Evolutionary conservation across 2,888 invertebrate genomes (phyloP).

Genomic region (Punctoribates punctum): DNA sequence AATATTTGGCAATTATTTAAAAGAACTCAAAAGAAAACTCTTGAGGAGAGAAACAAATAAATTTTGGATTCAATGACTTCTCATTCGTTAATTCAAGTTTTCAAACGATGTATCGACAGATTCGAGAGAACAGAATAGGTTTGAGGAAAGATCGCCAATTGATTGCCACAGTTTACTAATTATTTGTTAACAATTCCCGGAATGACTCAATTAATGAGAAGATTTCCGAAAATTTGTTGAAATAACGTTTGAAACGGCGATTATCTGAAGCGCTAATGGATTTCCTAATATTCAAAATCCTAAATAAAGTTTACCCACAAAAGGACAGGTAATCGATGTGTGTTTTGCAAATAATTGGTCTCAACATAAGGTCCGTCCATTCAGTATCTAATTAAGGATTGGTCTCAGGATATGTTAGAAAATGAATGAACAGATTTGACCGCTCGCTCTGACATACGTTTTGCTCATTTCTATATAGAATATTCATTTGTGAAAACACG

Average conservation of each 20-base stretch:
- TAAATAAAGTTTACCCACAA: background rate
- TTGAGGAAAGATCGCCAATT: no score
- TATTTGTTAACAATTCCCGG: no score
- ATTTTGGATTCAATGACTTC: no score
- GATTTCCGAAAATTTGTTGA: no score
- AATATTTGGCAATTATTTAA: no score
- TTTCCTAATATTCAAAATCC: background rate
- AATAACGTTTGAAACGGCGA: background rate
- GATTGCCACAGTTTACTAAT: no score
- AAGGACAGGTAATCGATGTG: conserved; percentile 3
- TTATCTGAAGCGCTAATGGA: conserved; percentile 1
- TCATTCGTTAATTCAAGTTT: no score
- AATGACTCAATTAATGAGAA: conserved; percentile 16
- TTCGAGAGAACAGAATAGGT: background rate
- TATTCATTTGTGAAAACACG: background rate
- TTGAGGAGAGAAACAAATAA: no score
- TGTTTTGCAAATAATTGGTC: conserved; percentile 22
- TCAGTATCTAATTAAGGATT: conserved; percentile 16
- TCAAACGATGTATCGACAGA: no score
- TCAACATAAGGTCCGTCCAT: conserved; percentile 2
- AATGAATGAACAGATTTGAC: background rate
- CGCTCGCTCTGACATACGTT: background rate
- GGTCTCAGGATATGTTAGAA: conserved; percentile 19
- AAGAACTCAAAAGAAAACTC: no score
- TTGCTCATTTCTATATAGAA: background rate